Evolutionary conservation across 1,140 invertebrate genomes (phyloP).

Genomic region (Dendrolimus kikuchii): DNA sequence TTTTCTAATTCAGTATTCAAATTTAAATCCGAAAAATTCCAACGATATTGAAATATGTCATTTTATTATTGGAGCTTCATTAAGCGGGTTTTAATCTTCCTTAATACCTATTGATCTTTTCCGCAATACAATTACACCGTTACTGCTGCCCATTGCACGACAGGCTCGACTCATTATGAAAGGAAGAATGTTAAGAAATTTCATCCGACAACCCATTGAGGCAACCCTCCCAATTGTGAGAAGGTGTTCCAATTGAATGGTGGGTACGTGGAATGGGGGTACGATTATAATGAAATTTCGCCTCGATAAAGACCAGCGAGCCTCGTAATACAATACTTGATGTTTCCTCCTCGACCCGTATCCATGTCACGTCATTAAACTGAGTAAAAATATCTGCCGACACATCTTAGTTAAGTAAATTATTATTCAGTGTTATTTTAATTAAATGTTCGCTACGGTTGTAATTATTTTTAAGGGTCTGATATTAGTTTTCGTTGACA

Average conservation of each 20-base stretch:
- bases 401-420: constrained; percentile 60
- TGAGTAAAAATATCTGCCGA: constrained; percentile 61
- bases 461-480: constrained; percentile 5
- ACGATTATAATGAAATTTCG: constrained; percentile 69
- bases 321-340: constrained; percentile 65
- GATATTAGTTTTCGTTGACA: constrained; percentile 18
- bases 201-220: constrained; percentile 68
- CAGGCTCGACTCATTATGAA: constrained; percentile 60
- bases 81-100: constrained; percentile 61
- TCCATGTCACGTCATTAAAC: constrained; percentile 66
- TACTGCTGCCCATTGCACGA: constrained; percentile 63
- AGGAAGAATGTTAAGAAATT: constrained; percentile 68
- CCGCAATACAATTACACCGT: constrained; percentile 64
- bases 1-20: constrained; percentile 1
- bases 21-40: constrained; percentile 1
- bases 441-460: constrained; percentile 1
- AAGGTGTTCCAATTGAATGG: constrained; percentile 70
- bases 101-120: constrained; percentile 66
- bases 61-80: constrained; percentile 47
- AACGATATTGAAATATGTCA: constrained; percentile 17
- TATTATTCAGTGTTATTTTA: constrained; percentile 20
- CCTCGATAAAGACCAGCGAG: constrained; percentile 65
- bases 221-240: constrained; percentile 64
- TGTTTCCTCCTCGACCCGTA: constrained; percentile 64
- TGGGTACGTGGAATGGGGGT: constrained; percentile 58